Base-by-base conservation (phyloP, 2,888 invertebrate species). In the Geophilus truncorum region DNA sequence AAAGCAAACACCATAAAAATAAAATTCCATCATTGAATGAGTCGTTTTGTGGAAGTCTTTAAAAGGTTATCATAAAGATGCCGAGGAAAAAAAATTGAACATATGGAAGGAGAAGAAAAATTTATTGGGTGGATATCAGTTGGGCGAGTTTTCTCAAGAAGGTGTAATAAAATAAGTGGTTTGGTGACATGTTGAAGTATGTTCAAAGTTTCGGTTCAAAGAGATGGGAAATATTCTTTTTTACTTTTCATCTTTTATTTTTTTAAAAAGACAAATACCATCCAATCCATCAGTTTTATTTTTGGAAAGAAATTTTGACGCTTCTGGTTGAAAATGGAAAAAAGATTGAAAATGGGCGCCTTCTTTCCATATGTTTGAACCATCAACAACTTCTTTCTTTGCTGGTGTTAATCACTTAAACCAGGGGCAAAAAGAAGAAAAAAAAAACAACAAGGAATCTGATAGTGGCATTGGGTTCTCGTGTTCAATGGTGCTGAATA, bases 1-100 rank as follows among this genome's bases (percentile, higher is more conserved):
- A 57, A 57, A 57, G 57, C 57, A 57, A 57, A 57, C 57, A 57
- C 57, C 23, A 57, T 57, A 57, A 57, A 57, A 57, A 57, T 57
- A 57, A 57, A 57, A 57, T 57, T 57, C 57, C 57, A 57, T 57
- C 57, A 57, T 23, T 57, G 57, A 57, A 57, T 57, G 57, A 57
- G 57, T 57, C 57, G 57, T 57, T 57, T 57, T 18, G 18, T 21
- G 57, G 21, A 57, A 15, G 57, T 12, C 57, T 57, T 57, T 57
- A 21, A 57, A 57, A 57, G 57, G 57, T 57, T 57, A 57, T 57
- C 57, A 57, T 57, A 57, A 57, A 57, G 57, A 57, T 21, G 2
- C 18, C 21, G 3, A 7, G 10, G 21, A 57, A 57, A 21, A 57
- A 57, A 57, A 9, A 12, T 21, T 57, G 4, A 57, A 57, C 57